Conservation (phyloP, 2,797 vertebrate genomes). For the Holocentrus rufus region DNA sequence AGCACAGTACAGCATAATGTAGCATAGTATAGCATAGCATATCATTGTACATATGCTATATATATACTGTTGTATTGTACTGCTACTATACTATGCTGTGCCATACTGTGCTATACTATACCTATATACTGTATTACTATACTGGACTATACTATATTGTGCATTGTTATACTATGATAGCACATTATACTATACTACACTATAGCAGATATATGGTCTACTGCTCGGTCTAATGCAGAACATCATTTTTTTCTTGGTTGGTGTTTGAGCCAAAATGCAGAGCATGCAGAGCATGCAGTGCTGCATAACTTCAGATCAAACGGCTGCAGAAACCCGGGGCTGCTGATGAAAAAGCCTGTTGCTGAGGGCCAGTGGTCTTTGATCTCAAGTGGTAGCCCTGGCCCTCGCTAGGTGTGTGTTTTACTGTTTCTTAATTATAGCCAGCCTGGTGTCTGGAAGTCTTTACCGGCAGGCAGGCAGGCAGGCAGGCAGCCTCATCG, state of each 20-base stretch:
- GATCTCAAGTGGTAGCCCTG: slow-evolving; percentile 74
- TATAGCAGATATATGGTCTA: neutral
- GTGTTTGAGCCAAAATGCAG: slow-evolving; percentile 30
- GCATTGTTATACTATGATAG: neutral
- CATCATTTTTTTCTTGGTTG: neutral
- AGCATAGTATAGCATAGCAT: no score
- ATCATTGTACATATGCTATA: no score
- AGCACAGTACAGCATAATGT: no score
- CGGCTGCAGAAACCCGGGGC: slow-evolving; percentile 45
- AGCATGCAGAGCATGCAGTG: slow-evolving; percentile 22
- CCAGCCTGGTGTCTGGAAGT: slow-evolving; percentile 75
- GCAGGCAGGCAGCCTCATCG: slow-evolving; percentile 38
- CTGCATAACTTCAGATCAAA: slow-evolving; percentile 58
- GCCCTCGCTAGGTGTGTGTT: slow-evolving; percentile 76
- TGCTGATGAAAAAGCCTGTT: slow-evolving; percentile 66
- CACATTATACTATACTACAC: neutral
- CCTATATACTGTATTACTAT: neutral
- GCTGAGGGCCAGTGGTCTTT: slow-evolving; percentile 67
- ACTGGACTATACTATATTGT: neutral
- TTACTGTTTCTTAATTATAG: slow-evolving; percentile 82
- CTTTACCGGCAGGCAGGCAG: slow-evolving; percentile 69
- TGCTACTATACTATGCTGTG: neutral
- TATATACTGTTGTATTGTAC: neutral
- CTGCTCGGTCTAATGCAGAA: neutral
- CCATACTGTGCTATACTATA: no score